phyloP scores from a whole-genome alignment of 2,888 invertebrate species.

The Leucophenga montana region DNA sequence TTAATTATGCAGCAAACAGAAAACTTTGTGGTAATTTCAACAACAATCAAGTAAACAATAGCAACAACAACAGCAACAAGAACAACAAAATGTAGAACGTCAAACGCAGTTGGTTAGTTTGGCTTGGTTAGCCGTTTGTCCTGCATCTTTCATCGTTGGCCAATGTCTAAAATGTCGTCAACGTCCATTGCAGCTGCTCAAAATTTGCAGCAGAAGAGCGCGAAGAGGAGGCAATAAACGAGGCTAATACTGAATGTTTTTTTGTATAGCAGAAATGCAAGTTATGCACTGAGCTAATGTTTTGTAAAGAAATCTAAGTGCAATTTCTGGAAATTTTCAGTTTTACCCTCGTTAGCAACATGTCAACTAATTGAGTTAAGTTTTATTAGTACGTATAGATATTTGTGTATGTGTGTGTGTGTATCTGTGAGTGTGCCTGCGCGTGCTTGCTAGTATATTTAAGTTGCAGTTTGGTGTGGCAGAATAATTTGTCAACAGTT shows the following conservation, averaged over 20 bases:
- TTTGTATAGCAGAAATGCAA: no score
- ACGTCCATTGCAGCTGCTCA: slow-evolving; percentile 12
- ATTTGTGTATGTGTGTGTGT: background rate
- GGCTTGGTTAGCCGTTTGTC: background rate
- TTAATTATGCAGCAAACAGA: slow-evolving; percentile 66
- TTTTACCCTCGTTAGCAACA: background rate
- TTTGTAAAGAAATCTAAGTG: no score
- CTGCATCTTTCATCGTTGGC: background rate
- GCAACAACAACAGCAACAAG: slow-evolving; percentile 34
- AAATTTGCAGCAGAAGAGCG: background rate
- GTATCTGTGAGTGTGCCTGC: background rate
- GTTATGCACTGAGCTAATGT: no score
- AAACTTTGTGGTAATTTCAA: slow-evolving; percentile 64
- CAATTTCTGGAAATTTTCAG: no score
- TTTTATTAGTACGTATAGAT: background rate
- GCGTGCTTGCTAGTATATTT: background rate
- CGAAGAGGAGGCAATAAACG: background rate
- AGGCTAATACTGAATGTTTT: no score
- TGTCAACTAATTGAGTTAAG: slow-evolving; percentile 18
- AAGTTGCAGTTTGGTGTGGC: background rate
- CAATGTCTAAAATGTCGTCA: background rate
- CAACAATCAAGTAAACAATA: slow-evolving; percentile 39
- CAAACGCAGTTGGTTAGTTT: slow-evolving; percentile 43
- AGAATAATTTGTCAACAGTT: slow-evolving; percentile 6
- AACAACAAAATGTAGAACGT: slow-evolving; percentile 15